These are phyloP conservation scores for Gastracanthus pulcherrimus DNA, from an alignment of 2,888 invertebrate species.

Conservation along the genomic window DNA sequence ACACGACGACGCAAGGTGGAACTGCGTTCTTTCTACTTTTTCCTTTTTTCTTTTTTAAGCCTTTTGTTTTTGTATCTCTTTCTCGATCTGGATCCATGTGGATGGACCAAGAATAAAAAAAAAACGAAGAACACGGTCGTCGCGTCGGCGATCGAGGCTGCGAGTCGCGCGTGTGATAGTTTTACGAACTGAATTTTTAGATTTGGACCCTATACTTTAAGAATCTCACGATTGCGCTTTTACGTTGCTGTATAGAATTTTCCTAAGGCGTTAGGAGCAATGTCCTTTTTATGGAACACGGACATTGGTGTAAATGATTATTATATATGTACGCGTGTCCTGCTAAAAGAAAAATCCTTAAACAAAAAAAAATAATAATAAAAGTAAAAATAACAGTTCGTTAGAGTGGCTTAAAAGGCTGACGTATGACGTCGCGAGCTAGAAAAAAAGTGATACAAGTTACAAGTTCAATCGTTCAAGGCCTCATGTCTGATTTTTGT, in stretches of 20 bases:
- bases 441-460: slow-evolving; percentile 8
- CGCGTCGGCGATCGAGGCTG: slow-evolving; percentile 3
- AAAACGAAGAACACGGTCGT: neutral
- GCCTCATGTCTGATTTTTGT: slow-evolving; percentile 14
- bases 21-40: slow-evolving; percentile 32
- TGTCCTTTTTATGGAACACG: slow-evolving; percentile 37
- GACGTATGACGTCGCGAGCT: slow-evolving; percentile 37
- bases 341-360: slow-evolving; percentile 15
- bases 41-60: slow-evolving; percentile 27
- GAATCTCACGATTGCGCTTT: slow-evolving; percentile 41
- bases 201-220: slow-evolving; percentile 35
- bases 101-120: too few species aligned
- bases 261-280: slow-evolving; percentile 32
- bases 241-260: slow-evolving; percentile 50
- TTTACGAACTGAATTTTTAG: slow-evolving; percentile 36
- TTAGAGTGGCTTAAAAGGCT: slow-evolving; percentile 19
- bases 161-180: slow-evolving; percentile 53
- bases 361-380: too few species aligned
- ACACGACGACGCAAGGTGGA: neutral
- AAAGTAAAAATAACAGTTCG: too few species aligned
- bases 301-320: slow-evolving; percentile 47
- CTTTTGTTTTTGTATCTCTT: slow-evolving; percentile 31
- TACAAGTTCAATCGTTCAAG: slow-evolving; percentile 7
- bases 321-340: slow-evolving; percentile 34
- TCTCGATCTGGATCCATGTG: slow-evolving; percentile 8